Conservation (phyloP, 2,113 vertebrate genomes). For the Sialia sialis region DNA sequence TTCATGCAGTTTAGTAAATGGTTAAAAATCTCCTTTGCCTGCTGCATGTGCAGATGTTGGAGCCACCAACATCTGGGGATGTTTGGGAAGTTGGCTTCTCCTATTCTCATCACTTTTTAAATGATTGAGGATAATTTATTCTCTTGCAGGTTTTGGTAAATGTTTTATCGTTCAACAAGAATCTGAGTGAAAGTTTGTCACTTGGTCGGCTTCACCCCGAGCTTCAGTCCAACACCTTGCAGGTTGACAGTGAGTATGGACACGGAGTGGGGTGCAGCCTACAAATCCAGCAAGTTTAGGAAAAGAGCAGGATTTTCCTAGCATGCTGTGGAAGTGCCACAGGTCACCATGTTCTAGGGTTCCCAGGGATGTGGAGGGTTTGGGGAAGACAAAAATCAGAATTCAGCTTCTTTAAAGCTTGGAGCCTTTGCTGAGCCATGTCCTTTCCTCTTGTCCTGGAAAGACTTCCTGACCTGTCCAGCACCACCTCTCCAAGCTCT, state of each 20-base stretch:
- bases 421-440: not conserved
- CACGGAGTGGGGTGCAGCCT: not conserved
- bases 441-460: not conserved
- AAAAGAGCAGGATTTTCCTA: not conserved
- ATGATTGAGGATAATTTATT: not conserved
- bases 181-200: slow-evolving; percentile 91
- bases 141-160: slow-evolving; percentile 89
- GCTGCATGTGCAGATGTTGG: not conserved
- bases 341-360: not conserved
- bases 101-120: not conserved
- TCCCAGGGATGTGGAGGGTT: not conserved
- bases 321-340: not conserved
- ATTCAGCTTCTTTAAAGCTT: not conserved
- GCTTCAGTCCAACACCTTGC: slow-evolving; percentile 82
- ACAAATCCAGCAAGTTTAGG: not conserved
- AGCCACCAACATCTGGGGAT: not conserved
- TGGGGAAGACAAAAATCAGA: not conserved
- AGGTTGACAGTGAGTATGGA: slow-evolving; percentile 90
- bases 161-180: slow-evolving; percentile 88
- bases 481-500: not conserved
- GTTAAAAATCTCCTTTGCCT: not conserved
- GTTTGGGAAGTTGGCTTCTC: not conserved
- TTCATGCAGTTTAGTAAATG: not conserved
- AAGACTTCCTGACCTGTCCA: not conserved
- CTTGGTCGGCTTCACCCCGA: slow-evolving; percentile 90